Conservation (phyloP, 2,797 vertebrate species). For the Clarias platycephalus region DNA sequence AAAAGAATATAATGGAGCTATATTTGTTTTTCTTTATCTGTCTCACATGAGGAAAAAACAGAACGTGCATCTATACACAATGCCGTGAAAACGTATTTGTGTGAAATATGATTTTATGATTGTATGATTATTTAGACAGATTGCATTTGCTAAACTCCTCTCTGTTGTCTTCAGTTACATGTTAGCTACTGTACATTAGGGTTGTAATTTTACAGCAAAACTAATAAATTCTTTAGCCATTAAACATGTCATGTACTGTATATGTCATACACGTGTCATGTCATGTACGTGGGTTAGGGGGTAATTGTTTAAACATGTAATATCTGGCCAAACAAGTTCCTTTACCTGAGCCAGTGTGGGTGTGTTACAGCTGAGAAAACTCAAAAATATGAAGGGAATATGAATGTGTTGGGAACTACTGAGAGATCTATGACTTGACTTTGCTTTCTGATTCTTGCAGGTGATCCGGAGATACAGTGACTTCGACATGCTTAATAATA, state of each 20-base stretch:
- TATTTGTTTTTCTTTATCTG: neutral
- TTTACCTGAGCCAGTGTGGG: neutral
- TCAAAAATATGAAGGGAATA: neutral
- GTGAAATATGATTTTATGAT: no score
- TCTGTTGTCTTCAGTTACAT: neutral
- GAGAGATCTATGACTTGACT: neutral
- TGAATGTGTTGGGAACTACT: neutral
- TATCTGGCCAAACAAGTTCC: neutral
- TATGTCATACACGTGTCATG: neutral
- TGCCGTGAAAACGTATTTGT: no score
- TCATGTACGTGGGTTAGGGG: neutral
- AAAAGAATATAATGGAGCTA: neutral
- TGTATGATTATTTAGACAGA: no score
- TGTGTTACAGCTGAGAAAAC: neutral
- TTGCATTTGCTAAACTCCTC: neutral
- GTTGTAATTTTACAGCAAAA: neutral
- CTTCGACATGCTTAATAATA: slow-evolving; percentile 93
- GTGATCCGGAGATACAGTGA: slow-evolving; percentile 96
- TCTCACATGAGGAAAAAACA: neutral
- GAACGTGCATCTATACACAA: no score
- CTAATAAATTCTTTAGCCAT: neutral
- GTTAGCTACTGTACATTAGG: neutral
- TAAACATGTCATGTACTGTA: neutral
- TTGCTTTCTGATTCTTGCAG: slow-evolving; percentile 71
- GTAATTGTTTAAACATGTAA: neutral